A percentile compares a stretch with the other conserved stretches of the same genome.
Evolutionary conservation across 2,888 invertebrate species (phyloP).

Genomic region (Pediacus dermestoides): DNA sequence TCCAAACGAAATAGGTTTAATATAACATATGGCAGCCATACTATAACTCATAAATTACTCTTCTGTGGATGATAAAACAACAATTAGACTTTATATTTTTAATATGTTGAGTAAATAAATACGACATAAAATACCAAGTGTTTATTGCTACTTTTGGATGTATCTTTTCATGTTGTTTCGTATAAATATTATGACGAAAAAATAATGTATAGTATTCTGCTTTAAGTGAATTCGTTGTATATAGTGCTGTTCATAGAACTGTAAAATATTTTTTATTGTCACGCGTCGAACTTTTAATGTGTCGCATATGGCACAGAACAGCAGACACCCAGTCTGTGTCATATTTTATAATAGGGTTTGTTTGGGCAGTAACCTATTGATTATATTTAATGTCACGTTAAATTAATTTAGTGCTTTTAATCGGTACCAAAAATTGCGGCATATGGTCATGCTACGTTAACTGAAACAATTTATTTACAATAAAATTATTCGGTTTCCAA

Average conservation of each 20-base stretch:
- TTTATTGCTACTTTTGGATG: conserved; percentile 55
- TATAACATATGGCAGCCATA: conserved; percentile 40
- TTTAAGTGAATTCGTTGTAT: conserved; percentile 34
- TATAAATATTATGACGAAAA: conserved; percentile 59
- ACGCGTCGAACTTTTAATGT: conserved; percentile 32
- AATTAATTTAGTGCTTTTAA: conserved; percentile 37
- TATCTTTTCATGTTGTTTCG: conserved; percentile 54
- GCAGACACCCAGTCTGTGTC: conserved; percentile 26
- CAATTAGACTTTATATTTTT: conserved; percentile 36
- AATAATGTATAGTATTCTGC: no score
- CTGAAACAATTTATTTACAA: no score
- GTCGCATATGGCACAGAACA: conserved; percentile 35
- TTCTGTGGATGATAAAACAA: conserved; percentile 37
- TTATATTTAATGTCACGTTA: conserved; percentile 41
- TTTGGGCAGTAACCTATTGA: conserved; percentile 33
- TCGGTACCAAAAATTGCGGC: conserved; percentile 22
- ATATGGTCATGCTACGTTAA: no score
- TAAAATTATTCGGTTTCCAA: no score
- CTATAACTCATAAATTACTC: conserved; percentile 38
- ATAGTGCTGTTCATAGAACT: conserved; percentile 34
- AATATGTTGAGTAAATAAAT: conserved; percentile 56
- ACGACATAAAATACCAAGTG: conserved; percentile 59
- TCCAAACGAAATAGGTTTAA: neutral
- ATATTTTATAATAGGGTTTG: conserved; percentile 34
- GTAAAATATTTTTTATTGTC: conserved; percentile 42